Conservation (phyloP, 1,140 invertebrate species). For the Aleiodes sp. region DNA sequence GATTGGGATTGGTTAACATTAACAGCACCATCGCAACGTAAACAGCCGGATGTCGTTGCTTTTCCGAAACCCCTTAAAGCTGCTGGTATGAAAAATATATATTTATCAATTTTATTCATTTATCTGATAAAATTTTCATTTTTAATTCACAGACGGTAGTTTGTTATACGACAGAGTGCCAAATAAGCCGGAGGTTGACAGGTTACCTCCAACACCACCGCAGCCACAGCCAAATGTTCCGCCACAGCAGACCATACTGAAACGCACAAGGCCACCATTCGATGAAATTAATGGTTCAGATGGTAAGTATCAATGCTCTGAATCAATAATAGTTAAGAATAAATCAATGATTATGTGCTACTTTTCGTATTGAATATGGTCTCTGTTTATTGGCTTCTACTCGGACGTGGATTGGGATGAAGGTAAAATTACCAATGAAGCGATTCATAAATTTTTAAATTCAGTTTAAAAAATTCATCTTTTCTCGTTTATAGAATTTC, state of each 20-base stretch:
- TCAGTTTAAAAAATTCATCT: no score
- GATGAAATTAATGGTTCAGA: conserved; percentile 91
- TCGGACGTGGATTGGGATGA: conserved; percentile 73
- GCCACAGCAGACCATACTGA: conserved; percentile 70
- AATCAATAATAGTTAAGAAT: not conserved
- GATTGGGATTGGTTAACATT: conserved; percentile 84
- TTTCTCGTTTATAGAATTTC: no score
- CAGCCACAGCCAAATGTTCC: conserved; percentile 67
- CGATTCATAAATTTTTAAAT: not conserved
- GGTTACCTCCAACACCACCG: conserved; percentile 68
- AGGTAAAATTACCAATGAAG: conserved; percentile 58
- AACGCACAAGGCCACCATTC: conserved; percentile 75
- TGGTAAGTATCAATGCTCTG: conserved; percentile 70
- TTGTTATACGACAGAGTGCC: conserved; percentile 84
- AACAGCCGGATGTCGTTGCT: conserved; percentile 80
- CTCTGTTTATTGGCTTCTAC: conserved; percentile 69
- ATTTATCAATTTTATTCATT: not conserved
- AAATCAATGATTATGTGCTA: conserved; percentile 5
- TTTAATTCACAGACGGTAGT: conserved; percentile 75
- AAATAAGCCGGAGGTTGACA: conserved; percentile 80
- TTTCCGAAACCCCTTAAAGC: conserved; percentile 90
- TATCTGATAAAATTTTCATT: conserved; percentile 11
- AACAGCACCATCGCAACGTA: conserved; percentile 81
- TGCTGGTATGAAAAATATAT: conserved; percentile 64
- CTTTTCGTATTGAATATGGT: conserved; percentile 49